Evolutionary conservation across 2,888 invertebrate species (phyloP), one percentile per base, ranked within the genome.

Genomic region (Syrista parreyssii): DNA sequence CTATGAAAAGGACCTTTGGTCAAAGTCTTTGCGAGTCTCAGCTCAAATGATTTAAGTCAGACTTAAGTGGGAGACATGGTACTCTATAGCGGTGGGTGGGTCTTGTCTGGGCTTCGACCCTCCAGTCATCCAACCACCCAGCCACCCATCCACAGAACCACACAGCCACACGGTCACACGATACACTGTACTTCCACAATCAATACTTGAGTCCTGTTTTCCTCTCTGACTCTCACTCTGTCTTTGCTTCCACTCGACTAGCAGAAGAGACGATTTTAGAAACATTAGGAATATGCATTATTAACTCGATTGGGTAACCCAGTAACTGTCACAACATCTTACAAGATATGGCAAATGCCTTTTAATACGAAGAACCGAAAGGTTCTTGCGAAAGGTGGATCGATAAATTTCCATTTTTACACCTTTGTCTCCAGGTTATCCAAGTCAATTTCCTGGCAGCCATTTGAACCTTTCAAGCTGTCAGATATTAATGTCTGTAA

Each of bases 191-290:
- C 75, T 87, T 85, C 87, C 88, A 88, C 88, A 90, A 90, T 90
- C 90, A 90, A 90, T 90, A 90, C 90, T 90, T 87, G 88, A 90
- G 88, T 89, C 87, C 86, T 89, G 86, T 85, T 82, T 85, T 81
- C 23, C 55, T 55, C 55, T 23, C 23, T 55, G 55, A 55, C 40
- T 40, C 40, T 40, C 6, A 40, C 23, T 55, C 55, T 55, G 55
- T 55, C 23, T 55, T 55, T 55, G 55, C 55, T 23, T 23, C 23
- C 15, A 15, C 15, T 40, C 40, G 1, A 40, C 40, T 40, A 40
- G 1, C 15, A 40, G 40, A 6, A 23, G 9, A 55, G 23, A 55
- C 2, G 23, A 23, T 55, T 55, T 55, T 55, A 55, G 9, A 15
- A 55, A 55, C 23, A 55, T 23, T 23, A 55, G 23, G 23, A 55